Evolutionary conservation across 2,888 invertebrate genomes (phyloP).

Genomic region (Mamestra brassicae): DNA sequence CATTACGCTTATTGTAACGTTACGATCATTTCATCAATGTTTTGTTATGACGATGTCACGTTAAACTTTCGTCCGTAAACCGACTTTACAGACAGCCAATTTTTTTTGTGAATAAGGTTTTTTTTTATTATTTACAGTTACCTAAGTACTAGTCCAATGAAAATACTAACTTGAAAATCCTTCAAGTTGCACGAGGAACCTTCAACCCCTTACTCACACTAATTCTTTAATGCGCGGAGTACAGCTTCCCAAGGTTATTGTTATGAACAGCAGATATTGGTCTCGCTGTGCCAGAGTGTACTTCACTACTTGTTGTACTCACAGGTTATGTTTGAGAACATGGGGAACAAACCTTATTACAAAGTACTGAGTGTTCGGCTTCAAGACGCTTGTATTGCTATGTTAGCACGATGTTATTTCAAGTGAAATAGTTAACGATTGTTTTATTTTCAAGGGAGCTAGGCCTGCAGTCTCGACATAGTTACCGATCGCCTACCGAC

Average conservation of each 20-base stretch:
- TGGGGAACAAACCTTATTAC: background rate
- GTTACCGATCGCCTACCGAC: too few relatives aligned
- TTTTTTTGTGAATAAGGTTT: too few relatives aligned
- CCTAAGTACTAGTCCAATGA: background rate
- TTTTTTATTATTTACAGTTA: too few relatives aligned
- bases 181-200: background rate
- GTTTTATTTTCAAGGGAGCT: too few relatives aligned
- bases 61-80: too few relatives aligned
- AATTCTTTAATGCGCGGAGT: slow-evolving; percentile 31
- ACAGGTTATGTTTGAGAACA: background rate
- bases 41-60: too few relatives aligned
- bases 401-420: background rate
- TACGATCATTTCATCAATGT: too few relatives aligned
- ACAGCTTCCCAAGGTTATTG: slow-evolving; percentile 3
- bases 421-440: too few relatives aligned
- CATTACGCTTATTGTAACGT: too few relatives aligned
- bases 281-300: background rate
- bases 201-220: slow-evolving; percentile 5
- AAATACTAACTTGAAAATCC: background rate
- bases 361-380: background rate
- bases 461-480: too few relatives aligned
- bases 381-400: background rate
- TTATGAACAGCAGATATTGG: background rate
- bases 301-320: background rate
- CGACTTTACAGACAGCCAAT: too few relatives aligned